A percentile compares a stretch with the other conserved stretches of the same genome.
These are phyloP conservation scores for Cassiopea andromeda DNA, from an alignment of 30 jellyfish, hydroid and myxozoan species.

Conservation along the genomic window DNA sequence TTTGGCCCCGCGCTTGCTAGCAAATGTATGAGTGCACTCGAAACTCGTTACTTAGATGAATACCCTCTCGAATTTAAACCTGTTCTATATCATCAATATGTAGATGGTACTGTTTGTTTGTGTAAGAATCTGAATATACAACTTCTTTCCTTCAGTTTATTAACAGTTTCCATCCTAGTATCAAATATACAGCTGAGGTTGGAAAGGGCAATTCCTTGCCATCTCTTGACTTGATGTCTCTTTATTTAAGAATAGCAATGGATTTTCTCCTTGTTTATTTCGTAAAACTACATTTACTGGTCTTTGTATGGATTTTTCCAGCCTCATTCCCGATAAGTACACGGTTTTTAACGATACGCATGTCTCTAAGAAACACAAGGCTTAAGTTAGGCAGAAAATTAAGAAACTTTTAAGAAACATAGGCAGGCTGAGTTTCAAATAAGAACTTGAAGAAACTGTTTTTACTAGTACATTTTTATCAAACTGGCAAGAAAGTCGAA, in stretches of 20 bases:
- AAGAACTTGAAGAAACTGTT: no score
- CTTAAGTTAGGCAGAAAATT: no score
- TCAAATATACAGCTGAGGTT: constrained; percentile 38
- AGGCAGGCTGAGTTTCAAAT: no score
- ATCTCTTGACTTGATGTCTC: constrained; percentile 45
- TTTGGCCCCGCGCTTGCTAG: constrained; percentile 55
- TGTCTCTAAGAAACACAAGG: no score
- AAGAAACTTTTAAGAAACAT: no score
- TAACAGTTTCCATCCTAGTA: constrained; percentile 45
- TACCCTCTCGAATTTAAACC: constrained; percentile 41
- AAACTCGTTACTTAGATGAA: constrained; percentile 3
- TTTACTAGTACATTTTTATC: no score
- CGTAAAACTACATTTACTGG: constrained; percentile 42
- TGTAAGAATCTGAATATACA: constrained; percentile 30
- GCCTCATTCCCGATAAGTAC: constrained; percentile 19
- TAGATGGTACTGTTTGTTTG: constrained; percentile 58
- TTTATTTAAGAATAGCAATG: background rate
- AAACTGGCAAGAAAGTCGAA: no score
- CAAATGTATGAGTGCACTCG: constrained; percentile 11
- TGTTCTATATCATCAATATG: constrained; percentile 50
- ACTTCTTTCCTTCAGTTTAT: background rate
- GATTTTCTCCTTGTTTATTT: constrained; percentile 15
- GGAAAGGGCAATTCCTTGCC: constrained; percentile 18
- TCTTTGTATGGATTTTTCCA: background rate
- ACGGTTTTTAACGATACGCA: background rate